A percentile compares a stretch with the other conserved stretches of the same genome.
These are phyloP conservation scores for Labeo calbasu DNA, from an alignment of 2,797 vertebrate genomes.

Conservation along the genomic window DNA sequence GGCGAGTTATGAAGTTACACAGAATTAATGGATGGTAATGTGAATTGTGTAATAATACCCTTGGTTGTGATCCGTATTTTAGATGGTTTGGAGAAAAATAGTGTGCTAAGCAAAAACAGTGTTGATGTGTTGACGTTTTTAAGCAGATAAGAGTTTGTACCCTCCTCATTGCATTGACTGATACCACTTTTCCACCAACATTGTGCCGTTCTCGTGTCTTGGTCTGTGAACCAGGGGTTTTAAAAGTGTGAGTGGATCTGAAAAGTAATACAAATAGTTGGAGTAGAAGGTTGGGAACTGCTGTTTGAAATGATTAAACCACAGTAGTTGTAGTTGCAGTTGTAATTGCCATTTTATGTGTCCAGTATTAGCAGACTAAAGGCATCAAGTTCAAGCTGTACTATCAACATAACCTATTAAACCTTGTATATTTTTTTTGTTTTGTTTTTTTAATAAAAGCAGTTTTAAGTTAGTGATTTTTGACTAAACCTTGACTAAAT, in stretches of 20 bases:
- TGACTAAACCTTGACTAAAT: too few relatives aligned
- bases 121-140: neutral
- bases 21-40: neutral
- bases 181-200: neutral
- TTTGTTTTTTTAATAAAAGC: too few relatives aligned
- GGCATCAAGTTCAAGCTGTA: neutral
- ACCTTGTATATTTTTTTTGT: too few relatives aligned
- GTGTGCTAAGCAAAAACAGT: neutral
- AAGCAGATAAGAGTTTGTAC: neutral
- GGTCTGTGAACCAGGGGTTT: too few relatives aligned
- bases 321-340: neutral
- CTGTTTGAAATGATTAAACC: neutral
- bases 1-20: conserved; percentile 2
- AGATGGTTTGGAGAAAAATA: neutral
- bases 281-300: neutral
- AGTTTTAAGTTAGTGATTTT: too few relatives aligned
- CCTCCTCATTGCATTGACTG: neutral
- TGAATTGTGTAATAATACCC: neutral
- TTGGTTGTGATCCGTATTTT: neutral
- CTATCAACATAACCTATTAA: neutral
- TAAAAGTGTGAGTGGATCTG: neutral
- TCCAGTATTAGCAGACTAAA: neutral
- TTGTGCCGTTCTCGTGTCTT: neutral
- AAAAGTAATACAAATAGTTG: neutral
- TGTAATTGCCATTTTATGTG: neutral